These are phyloP conservation scores for Drosophila longiperda DNA, from an alignment of 2,888 invertebrate genomes.

Conservation along the genomic window DNA sequence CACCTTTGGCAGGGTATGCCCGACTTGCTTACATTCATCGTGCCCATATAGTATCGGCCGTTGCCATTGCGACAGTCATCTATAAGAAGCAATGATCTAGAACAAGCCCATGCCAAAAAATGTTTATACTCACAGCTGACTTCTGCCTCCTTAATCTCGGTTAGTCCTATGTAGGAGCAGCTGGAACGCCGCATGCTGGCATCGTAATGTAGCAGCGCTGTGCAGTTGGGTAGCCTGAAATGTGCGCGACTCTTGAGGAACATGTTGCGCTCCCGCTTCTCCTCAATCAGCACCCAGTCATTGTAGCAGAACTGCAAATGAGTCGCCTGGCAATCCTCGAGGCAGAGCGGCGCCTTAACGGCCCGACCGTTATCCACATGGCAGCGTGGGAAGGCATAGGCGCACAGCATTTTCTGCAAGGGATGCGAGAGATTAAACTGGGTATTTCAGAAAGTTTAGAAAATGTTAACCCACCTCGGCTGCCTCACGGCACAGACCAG, in stretches of 20 bases:
- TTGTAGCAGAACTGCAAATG: conserved; percentile 96
- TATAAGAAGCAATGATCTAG: conserved; percentile 67
- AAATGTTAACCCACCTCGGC: conserved; percentile 88
- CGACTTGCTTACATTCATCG: conserved; percentile 91
- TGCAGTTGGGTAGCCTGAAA: conserved; percentile 95
- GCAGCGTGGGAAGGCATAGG: conserved; percentile 96
- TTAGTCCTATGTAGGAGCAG: conserved; percentile 94
- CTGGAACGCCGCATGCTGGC: conserved; percentile 87
- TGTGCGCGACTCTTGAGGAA: conserved; percentile 93
- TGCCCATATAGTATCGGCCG: conserved; percentile 96
- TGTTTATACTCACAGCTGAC: conserved; percentile 89
- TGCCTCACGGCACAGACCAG: conserved; percentile 93
- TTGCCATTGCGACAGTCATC: conserved; percentile 94
- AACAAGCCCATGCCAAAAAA: neutral
- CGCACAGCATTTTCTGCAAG: conserved; percentile 92
- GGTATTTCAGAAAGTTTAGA: neutral
- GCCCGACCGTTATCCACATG: conserved; percentile 88
- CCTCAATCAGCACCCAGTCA: conserved; percentile 96
- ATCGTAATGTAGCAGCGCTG: conserved; percentile 90
- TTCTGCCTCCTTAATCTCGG: conserved; percentile 92
- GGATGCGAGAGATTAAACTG: neutral
- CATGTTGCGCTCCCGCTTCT: conserved; percentile 92
- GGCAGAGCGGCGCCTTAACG: conserved; percentile 92
- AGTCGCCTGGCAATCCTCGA: conserved; percentile 97
- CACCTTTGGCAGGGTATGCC: conserved; percentile 96